These are phyloP conservation scores for Ophion obscuratus DNA, from an alignment of 2,888 invertebrate species.

Conservation along the genomic window DNA sequence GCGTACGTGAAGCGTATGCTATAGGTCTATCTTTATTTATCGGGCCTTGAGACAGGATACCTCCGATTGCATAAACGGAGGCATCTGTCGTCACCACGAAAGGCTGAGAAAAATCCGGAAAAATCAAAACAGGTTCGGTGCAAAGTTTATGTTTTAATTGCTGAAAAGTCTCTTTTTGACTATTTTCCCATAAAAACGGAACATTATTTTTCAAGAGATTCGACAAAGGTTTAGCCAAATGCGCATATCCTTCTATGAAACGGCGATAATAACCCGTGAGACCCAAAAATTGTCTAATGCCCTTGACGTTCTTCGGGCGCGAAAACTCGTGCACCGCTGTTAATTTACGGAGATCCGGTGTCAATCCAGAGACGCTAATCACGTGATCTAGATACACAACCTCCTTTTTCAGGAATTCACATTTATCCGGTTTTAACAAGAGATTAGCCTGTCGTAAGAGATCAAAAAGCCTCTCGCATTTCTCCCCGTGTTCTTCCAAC, in stretches of 20 bases:
- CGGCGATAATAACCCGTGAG: slow-evolving; percentile 60
- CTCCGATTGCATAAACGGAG: too few relatives aligned
- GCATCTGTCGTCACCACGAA: too few relatives aligned
- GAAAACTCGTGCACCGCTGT: slow-evolving; percentile 53
- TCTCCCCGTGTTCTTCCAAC: slow-evolving; percentile 45
- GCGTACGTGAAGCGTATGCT: too few relatives aligned
- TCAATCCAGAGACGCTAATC: slow-evolving; percentile 53
- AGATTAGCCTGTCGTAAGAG: slow-evolving; percentile 38
- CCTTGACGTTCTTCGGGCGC: slow-evolving; percentile 47
- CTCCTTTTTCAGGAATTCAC: slow-evolving; percentile 55
- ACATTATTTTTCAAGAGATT: background rate
- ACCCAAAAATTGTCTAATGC: slow-evolving; percentile 56
- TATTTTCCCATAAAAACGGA: too few relatives aligned
- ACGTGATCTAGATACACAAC: slow-evolving; percentile 58
- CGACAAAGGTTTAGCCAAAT: slow-evolving; percentile 52
- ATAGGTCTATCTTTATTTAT: too few relatives aligned
- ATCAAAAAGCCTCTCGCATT: slow-evolving; percentile 51
- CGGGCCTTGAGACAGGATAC: too few relatives aligned
- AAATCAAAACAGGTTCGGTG: too few relatives aligned
- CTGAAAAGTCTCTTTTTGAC: too few relatives aligned
- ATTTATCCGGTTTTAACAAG: slow-evolving; percentile 51
- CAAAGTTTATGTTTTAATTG: too few relatives aligned
- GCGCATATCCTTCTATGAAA: slow-evolving; percentile 57
- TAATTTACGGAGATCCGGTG: background rate
- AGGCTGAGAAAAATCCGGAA: too few relatives aligned